These are phyloP conservation scores for Ricordea florida DNA, from an alignment of 92 coral and sea anemone genomes.

Conservation along the genomic window DNA sequence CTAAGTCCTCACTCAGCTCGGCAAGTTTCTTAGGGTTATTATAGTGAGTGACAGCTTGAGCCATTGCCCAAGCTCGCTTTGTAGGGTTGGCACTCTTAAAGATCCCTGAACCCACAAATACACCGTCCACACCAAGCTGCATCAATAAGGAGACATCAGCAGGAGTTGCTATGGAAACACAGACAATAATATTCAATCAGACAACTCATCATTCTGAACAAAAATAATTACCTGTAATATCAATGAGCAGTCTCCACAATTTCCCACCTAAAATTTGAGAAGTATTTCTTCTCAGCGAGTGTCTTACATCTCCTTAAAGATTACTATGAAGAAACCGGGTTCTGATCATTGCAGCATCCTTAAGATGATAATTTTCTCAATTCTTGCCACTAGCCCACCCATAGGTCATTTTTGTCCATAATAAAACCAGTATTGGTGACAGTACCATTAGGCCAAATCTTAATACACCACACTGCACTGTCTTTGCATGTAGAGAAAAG, in stretches of 20 bases:
- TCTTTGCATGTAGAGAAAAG: no score
- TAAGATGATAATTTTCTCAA: no score
- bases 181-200: not conserved
- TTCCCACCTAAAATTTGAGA: no score
- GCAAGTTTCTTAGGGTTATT: slow-evolving; percentile 94
- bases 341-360: no score
- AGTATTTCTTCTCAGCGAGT: no score
- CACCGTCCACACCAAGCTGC: slow-evolving; percentile 99
- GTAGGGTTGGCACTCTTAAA: slow-evolving; percentile 90
- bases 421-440: no score
- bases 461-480: no score
- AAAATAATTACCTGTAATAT: not conserved
- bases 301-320: no score
- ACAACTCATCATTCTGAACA: not conserved
- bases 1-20: slow-evolving; percentile 94
- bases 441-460: no score
- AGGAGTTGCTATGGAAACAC: slow-evolving; percentile 79
- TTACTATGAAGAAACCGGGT: no score
- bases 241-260: not conserved
- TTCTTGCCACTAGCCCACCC: no score
- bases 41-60: slow-evolving; percentile 95
- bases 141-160: slow-evolving; percentile 93
- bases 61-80: slow-evolving; percentile 97
- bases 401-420: no score
- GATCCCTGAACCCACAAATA: slow-evolving; percentile 98